Percentiles rank a stretch among this genome's conserved stretches.
phyloP scores from a whole-genome alignment of 2,113 vertebrate genomes.

The Cynocephalus volans region DNA sequence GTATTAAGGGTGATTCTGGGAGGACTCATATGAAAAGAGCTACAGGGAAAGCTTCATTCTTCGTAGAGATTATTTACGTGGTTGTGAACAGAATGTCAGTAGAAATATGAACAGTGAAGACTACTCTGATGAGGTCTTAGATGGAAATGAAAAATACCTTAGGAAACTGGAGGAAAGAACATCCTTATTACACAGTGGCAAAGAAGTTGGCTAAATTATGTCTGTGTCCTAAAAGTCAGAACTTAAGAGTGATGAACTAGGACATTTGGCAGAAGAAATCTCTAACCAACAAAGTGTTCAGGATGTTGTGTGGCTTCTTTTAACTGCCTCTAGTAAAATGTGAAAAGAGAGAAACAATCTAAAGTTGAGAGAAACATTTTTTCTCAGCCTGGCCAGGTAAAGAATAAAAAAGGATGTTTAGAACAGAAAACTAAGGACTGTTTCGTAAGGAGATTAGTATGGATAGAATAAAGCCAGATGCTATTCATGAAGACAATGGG shows the following conservation, averaged over 20 bases:
- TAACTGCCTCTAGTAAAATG: not conserved
- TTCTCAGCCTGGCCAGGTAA: not conserved
- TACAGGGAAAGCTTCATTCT: not conserved
- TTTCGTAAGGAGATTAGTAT: not conserved
- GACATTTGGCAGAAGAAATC: not conserved
- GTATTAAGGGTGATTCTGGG: not conserved
- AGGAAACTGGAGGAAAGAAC: not conserved
- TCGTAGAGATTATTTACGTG: not conserved
- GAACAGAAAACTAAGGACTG: not conserved
- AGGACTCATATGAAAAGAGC: not conserved
- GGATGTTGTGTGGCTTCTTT: not conserved
- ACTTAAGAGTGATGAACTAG: not conserved
- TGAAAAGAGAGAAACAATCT: not conserved
- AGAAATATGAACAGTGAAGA: not conserved
- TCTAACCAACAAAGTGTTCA: not conserved
- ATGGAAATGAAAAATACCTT: not conserved
- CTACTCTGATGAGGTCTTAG: not conserved
- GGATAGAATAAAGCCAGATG: not conserved
- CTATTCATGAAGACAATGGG: not conserved
- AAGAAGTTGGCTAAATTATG: not conserved
- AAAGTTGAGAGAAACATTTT: not conserved
- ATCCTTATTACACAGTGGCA: not conserved
- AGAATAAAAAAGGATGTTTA: not conserved
- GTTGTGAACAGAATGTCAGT: not conserved
- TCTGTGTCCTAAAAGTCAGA: not conserved